phyloP scores from a whole-genome alignment of 2,797 vertebrate genomes.

The Mus minutoides region DNA sequence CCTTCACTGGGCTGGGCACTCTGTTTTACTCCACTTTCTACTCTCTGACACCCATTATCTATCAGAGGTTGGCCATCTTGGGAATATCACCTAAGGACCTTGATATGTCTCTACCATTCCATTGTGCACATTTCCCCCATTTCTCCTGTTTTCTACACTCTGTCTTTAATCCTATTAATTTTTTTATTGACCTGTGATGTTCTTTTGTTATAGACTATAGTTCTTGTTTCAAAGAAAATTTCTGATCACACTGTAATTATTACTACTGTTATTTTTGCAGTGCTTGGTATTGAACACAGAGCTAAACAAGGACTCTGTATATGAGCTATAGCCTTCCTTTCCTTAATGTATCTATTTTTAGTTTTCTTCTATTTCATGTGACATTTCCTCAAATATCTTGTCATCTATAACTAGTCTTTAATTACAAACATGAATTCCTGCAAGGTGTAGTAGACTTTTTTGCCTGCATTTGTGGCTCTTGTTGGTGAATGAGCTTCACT shows the following conservation, averaged over 20 bases:
- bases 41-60: not conserved
- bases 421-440: not conserved
- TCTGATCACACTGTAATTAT: conserved; percentile 25
- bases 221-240: conserved; percentile 46
- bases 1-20: not conserved
- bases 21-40: not conserved
- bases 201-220: conserved; percentile 16
- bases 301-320: not conserved
- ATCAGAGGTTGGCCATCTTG: not conserved
- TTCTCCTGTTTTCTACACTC: not conserved
- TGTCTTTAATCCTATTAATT: conserved; percentile 17
- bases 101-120: not conserved
- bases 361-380: conserved; percentile 25
- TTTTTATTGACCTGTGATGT: not conserved
- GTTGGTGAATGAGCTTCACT: not conserved
- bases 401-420: not conserved
- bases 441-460: not conserved
- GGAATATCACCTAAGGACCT: not conserved
- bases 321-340: not conserved
- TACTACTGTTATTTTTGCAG: not conserved
- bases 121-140: not conserved
- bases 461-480: not conserved
- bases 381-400: not conserved
- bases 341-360: not conserved
- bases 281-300: not conserved